phyloP scores from a whole-genome alignment of 2,888 invertebrate species.

The Meteorus colon region DNA sequence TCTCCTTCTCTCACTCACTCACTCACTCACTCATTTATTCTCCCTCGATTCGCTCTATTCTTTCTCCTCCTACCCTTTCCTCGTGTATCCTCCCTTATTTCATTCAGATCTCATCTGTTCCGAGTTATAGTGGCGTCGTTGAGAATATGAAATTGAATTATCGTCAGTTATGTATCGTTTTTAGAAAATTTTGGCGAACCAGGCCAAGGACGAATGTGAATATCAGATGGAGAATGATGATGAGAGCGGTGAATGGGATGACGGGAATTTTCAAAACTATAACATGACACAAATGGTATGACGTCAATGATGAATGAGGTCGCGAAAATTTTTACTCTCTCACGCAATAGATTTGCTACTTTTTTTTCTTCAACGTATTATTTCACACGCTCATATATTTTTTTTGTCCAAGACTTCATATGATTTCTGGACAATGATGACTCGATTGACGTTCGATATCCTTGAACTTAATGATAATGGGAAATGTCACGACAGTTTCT shows the following conservation, averaged over 20 bases:
- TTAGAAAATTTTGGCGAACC: constrained; percentile 8
- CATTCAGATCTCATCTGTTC: constrained; percentile 28
- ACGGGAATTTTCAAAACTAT: constrained; percentile 53
- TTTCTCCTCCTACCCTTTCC: background rate
- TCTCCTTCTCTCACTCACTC: background rate
- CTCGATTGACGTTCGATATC: background rate
- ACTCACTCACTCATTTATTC: background rate
- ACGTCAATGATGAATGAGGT: constrained; percentile 29
- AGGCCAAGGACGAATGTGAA: constrained; percentile 29
- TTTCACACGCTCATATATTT: background rate
- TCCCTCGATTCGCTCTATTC: no score
- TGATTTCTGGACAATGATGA: background rate
- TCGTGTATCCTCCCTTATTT: background rate
- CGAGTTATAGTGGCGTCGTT: constrained; percentile 2
- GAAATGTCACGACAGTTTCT: background rate
- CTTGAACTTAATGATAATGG: background rate
- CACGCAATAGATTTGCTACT: background rate
- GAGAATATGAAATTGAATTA: constrained; percentile 36
- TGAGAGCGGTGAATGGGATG: constrained; percentile 29
- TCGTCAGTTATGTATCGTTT: constrained; percentile 20
- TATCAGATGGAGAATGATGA: constrained; percentile 41
- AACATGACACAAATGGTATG: constrained; percentile 24
- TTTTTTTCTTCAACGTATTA: background rate
- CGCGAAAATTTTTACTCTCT: background rate
- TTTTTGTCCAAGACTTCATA: no score